A percentile compares a stretch with the other conserved stretches of the same genome.
Conservation (phyloP, 2,113 vertebrate genomes). For the Holacanthus passer region DNA sequence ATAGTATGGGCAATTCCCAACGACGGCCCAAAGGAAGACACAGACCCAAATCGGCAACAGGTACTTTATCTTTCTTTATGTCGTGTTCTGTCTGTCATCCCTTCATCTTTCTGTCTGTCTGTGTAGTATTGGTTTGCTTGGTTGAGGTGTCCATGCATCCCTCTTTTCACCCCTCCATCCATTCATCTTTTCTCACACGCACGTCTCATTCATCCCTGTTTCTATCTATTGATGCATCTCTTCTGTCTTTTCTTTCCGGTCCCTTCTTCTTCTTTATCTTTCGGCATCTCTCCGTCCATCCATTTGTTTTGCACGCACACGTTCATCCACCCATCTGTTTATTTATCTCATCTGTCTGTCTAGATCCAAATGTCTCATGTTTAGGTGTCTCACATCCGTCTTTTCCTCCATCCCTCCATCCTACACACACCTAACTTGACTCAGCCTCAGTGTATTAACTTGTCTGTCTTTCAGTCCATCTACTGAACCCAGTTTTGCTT, state of each 20-base stretch:
- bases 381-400: no score
- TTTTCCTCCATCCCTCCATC: no score
- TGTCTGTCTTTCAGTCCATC: no score
- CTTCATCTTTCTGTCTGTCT: neutral
- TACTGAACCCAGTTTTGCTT: no score
- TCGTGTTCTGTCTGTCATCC: neutral
- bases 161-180: neutral
- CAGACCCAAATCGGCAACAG: conserved; percentile 86
- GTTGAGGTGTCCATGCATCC: neutral
- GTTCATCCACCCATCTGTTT: neutral
- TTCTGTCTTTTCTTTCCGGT: no score
- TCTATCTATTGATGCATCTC: no score
- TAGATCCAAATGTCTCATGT: no score
- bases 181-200: neutral
- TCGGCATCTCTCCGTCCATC: no score
- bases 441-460: no score
- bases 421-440: no score
- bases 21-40: conserved; percentile 86
- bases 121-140: neutral
- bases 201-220: neutral
- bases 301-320: neutral
- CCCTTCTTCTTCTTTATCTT: no score
- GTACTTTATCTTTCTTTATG: conserved; percentile 64
- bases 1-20: conserved; percentile 85
- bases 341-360: no score